phyloP scores from a whole-genome alignment of 2,888 invertebrate species.

The Timema podura region DNA sequence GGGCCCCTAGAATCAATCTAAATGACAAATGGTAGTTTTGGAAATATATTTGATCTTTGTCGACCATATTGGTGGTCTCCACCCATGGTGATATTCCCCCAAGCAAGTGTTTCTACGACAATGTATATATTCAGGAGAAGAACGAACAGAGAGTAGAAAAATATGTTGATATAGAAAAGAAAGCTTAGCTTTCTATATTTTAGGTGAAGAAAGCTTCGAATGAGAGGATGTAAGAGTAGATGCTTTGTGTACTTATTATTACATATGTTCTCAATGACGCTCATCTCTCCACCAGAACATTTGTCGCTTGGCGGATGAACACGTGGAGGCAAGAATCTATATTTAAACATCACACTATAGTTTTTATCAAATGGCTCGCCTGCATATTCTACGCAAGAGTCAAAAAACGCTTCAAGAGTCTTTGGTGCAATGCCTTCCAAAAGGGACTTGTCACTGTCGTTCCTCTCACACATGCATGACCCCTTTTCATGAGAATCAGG shows the following conservation, averaged over 20 bases:
- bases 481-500: background rate
- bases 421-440: conserved; percentile 1
- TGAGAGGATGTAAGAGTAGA: background rate
- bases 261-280: background rate
- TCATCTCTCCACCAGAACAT: background rate
- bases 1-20: no score
- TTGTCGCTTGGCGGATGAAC: background rate
- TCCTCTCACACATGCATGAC: background rate
- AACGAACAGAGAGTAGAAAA: background rate
- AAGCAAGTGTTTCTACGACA: background rate
- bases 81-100: background rate
- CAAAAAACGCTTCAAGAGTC: background rate
- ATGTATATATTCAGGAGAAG: background rate
- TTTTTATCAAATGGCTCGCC: background rate
- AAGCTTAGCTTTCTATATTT: background rate
- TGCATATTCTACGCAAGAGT: background rate
- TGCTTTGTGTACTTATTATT: background rate
- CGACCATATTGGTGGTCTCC: background rate
- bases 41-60: no score
- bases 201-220: background rate
- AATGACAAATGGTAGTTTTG: no score
- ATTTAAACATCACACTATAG: background rate
- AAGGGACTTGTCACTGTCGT: background rate
- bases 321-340: background rate
- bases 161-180: background rate